Base-by-base conservation (phyloP, 2,113 vertebrate species). In the Tragelaphus imberbis region DNA sequence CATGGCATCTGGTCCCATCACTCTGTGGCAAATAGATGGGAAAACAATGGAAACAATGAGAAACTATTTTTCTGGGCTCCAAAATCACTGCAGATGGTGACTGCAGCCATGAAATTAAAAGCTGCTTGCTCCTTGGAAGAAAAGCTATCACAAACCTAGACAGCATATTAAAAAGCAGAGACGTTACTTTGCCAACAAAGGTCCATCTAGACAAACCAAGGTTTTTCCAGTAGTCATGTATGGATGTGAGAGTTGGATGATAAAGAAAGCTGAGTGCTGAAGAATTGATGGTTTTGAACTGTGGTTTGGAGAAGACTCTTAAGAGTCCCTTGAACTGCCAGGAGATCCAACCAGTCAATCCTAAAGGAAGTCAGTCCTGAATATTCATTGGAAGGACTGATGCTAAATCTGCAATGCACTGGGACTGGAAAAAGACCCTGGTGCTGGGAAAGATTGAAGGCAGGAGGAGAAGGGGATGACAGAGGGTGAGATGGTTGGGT, bases 21-120 rank as follows among this genome's bases (percentile, higher is more conserved):
- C n/a, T 23, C 1, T 1, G 0, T 71, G 65, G 65, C 2, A 36
- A 71, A 71, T 23, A 71, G 9, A 71, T 21, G n/a, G 9, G 19
- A 17, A 71, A 36, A 71, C 9, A 71, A 1, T 71, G n/a, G 33
- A 68, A 68, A 68, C n/a, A 71, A 21, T 5, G 65, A 71, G 65
- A 71, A 21, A 21, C 17, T 36, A 21, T 71, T 36, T 71, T 36
- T 5, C 21, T 71, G 65, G 65, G 17, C 65, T 71, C n/a, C 9
- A 11, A 36, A 21, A 71, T 71, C 65, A 71, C 17, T 71, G 9
- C 65, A 36, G n/a, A 12, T 71, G n/a, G 9, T 71, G n/a, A 71
- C n/a, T 23, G n/a, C 9, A 36, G 65, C n/a, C n/a, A 36, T 71
- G 65, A 71, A 71, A 71, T 33, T 65, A 71, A 36, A 71, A 36